These are phyloP conservation scores for Delphinus delphis DNA, from an alignment of 2,113 vertebrate genomes.

Conservation along the genomic window DNA sequence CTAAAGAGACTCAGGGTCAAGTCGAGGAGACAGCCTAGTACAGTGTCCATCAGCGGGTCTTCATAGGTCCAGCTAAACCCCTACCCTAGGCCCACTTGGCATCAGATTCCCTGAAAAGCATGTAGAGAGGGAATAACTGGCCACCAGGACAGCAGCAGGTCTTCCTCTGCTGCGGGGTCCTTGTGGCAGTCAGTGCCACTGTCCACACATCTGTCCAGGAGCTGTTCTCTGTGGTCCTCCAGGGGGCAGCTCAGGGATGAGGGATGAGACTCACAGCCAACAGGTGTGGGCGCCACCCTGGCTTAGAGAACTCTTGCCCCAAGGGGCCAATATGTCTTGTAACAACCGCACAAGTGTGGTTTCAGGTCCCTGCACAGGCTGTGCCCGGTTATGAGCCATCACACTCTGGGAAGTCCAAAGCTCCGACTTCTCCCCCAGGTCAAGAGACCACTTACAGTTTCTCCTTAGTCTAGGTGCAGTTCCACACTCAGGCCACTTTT, in stretches of 20 bases:
- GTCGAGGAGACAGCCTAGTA: background rate
- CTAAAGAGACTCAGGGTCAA: background rate
- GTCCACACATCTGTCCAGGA: background rate
- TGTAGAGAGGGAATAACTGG: background rate
- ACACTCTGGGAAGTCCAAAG: background rate
- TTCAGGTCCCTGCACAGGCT: background rate
- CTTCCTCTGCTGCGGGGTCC: background rate
- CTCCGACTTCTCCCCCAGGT: background rate
- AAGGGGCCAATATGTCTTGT: background rate
- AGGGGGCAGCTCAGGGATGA: background rate
- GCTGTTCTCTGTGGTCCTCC: background rate
- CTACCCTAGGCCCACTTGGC: background rate
- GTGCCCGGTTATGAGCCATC: background rate
- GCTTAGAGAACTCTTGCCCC: background rate
- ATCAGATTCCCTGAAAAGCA: background rate
- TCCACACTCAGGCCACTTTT: background rate
- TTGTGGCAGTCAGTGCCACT: background rate
- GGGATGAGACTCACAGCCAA: background rate
- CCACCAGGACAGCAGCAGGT: background rate
- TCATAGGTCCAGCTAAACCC: background rate
- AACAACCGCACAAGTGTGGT: background rate
- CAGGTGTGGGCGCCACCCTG: background rate
- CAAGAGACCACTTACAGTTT: background rate
- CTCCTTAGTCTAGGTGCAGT: background rate
- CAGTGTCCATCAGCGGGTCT: background rate